Percentiles rank a stretch among this genome's conserved stretches.
Evolutionary conservation across 92 coral and sea anemone species (phyloP).

Genomic region (Umimayanthus kanabou): DNA sequence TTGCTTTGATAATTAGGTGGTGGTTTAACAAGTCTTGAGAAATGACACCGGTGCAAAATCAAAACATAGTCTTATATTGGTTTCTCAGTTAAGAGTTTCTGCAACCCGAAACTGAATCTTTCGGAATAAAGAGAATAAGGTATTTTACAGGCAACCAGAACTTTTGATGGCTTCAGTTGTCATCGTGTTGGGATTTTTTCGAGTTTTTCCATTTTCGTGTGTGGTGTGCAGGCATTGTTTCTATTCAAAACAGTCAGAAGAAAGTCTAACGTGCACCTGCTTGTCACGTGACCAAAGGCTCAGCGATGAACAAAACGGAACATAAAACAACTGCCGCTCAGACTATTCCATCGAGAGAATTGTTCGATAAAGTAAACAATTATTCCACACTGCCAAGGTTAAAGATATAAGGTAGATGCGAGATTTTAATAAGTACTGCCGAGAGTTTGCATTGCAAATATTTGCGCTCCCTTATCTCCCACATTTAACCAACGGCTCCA

Average conservation of each 20-base stretch:
- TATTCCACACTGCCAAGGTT: not conserved
- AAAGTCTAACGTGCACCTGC: not conserved
- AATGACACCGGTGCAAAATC: not conserved
- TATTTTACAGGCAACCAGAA: not conserved
- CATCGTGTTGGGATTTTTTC: not conserved
- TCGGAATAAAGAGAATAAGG: not conserved
- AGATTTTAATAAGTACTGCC: not conserved
- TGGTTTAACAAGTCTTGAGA: not conserved
- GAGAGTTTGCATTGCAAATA: not conserved
- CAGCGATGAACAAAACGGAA: not conserved
- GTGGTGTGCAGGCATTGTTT: not conserved
- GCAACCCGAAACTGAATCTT: not conserved
- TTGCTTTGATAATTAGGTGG: not conserved
- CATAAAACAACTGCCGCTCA: not conserved
- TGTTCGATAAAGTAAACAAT: constrained; percentile 5
- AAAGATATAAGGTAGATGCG: not conserved
- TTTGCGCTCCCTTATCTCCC: not conserved
- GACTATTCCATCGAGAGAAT: not conserved
- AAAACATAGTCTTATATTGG: not conserved
- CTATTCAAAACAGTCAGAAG: not conserved
- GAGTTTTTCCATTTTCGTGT: not conserved
- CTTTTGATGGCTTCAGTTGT: not conserved
- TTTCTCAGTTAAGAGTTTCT: not conserved
- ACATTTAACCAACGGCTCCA: not conserved
- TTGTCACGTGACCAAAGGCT: constrained; percentile 2